Evolutionary conservation across 2,888 invertebrate genomes (phyloP), one percentile per base, ranked within the genome.

Genomic region (Cartodere bifasciata): DNA sequence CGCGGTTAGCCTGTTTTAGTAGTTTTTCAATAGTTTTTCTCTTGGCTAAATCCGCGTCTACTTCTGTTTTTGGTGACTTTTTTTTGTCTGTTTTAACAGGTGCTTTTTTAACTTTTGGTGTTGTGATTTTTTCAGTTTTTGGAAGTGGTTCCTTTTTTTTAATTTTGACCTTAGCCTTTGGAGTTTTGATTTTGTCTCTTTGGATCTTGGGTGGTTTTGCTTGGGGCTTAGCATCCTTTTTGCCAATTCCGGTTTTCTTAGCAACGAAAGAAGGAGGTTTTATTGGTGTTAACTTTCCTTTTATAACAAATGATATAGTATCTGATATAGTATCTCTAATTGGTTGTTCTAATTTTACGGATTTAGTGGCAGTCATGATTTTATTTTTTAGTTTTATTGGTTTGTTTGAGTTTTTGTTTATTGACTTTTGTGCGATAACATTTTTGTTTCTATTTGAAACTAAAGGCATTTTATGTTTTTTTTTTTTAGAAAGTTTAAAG

Each of bases 231-330:
- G 42, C 20, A 26, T 26, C 4, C 31, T 45, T 43, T 22, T 48
- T 47, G 13, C 35, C 34, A 14, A 43, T 35, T 11, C 35, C 44
- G 1, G 37, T 32, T 31, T 45, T 49, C 13, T 32, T 44, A 23
- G 46, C 36, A 32, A 47, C 29, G 33, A 29, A 38, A 28, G 35
- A 36, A 20, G 42, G 45, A 16, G 53, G 45, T 38, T 53, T 52
- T 10, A 54, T 48, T 2, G 55, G 55, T 3, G 55, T 53, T 14
- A 56, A 35, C 43, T 60, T 54, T 16, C 56, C 58, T 39, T 56
- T 55, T 15, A 57, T 56, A n/a, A 57, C 58, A 36, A 56, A 57
- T 3, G 57, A 53, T 34, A 58, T 58, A 3, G 60, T 58, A 41
- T 58, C 58, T 4, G 56, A 51, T 24, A 58, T 48, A 5, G 53